Conservation (phyloP, 2,113 vertebrate genomes). For the Mystacornis crossleyi region DNA sequence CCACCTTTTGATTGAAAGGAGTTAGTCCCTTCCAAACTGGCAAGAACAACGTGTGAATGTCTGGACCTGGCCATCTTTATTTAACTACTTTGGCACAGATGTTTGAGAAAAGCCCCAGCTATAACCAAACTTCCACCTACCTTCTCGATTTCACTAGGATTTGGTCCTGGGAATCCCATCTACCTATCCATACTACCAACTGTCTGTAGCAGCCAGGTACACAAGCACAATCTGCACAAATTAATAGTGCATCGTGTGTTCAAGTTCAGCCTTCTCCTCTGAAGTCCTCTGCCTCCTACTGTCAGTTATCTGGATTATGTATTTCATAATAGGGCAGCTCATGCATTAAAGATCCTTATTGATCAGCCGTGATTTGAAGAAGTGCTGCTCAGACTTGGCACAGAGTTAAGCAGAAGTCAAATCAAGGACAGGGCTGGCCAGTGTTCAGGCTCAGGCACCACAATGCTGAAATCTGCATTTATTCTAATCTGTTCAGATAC, state of each 20-base stretch:
- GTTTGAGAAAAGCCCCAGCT: neutral
- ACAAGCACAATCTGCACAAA: neutral
- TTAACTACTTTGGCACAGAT: neutral
- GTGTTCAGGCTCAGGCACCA: neutral
- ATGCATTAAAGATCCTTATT: neutral
- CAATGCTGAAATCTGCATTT: constrained; percentile 49
- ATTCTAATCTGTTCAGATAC: constrained; percentile 44
- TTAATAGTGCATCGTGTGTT: neutral
- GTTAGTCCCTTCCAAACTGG: neutral
- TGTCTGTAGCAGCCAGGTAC: neutral
- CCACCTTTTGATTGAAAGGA: neutral
- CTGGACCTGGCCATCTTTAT: neutral
- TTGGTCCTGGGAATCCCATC: neutral
- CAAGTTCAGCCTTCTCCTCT: neutral
- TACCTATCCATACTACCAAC: neutral
- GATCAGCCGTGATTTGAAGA: neutral
- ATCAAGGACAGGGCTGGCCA: constrained; percentile 37
- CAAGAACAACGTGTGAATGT: neutral
- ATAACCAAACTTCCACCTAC: neutral
- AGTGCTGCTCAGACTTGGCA: neutral
- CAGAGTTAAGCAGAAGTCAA: neutral
- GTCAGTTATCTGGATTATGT: neutral
- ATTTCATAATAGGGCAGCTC: neutral
- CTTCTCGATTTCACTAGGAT: neutral
- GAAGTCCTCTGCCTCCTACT: neutral